These are phyloP conservation scores for Homarus americanus DNA, from an alignment of 1,140 invertebrate species.

Conservation along the genomic window DNA sequence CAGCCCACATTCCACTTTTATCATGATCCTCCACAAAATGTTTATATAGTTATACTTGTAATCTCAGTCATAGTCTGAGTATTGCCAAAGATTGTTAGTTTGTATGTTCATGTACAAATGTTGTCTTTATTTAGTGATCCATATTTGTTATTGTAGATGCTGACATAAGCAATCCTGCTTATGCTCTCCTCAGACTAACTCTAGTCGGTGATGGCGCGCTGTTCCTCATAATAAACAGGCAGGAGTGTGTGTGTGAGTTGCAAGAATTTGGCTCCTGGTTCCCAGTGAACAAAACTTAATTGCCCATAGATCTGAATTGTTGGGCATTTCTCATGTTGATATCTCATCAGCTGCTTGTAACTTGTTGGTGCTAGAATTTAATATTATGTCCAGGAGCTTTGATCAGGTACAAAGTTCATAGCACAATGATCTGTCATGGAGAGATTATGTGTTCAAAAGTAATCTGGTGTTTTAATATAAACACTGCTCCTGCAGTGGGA, in stretches of 20 bases:
- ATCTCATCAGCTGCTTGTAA: slow-evolving; percentile 55
- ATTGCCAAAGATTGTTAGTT: slow-evolving; percentile 74
- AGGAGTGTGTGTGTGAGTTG: slow-evolving; percentile 55
- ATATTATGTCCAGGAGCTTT: slow-evolving; percentile 55
- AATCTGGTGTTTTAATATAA: slow-evolving; percentile 51
- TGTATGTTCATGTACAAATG: slow-evolving; percentile 74
- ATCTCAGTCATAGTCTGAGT: slow-evolving; percentile 71
- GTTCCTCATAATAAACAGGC: slow-evolving; percentile 57
- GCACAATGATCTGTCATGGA: slow-evolving; percentile 68
- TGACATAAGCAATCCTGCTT: slow-evolving; percentile 61
- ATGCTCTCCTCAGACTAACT: slow-evolving; percentile 72
- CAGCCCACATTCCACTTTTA: slow-evolving; percentile 72
- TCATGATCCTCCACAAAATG: slow-evolving; percentile 62
- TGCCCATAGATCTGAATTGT: slow-evolving; percentile 65
- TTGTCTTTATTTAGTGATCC: slow-evolving; percentile 70
- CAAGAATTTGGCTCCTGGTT: slow-evolving; percentile 64
- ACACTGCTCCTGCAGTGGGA: slow-evolving; percentile 58
- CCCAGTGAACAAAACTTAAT: slow-evolving; percentile 59
- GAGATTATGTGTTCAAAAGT: slow-evolving; percentile 34
- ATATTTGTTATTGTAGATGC: slow-evolving; percentile 72
- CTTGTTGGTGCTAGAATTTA: slow-evolving; percentile 64
- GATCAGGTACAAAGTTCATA: slow-evolving; percentile 71
- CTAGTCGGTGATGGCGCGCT: slow-evolving; percentile 70
- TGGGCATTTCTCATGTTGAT: slow-evolving; percentile 56
- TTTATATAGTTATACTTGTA: slow-evolving; percentile 72